These are phyloP conservation scores for Aurelia aurita DNA, from an alignment of 30 jellyfish, hydroid and myxozoan species.

Conservation along the genomic window DNA sequence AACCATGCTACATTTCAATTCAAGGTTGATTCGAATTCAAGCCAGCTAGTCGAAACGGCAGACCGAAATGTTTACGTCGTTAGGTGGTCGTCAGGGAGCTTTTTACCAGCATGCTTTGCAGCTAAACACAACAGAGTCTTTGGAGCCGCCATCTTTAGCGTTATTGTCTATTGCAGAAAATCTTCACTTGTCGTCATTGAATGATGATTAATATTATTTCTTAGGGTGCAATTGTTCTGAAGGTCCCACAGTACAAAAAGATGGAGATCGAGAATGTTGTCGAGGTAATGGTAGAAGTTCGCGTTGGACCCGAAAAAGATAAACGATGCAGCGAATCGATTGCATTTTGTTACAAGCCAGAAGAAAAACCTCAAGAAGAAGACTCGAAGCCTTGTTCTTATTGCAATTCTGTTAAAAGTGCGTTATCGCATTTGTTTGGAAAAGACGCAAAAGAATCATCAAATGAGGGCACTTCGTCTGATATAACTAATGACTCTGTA, in stretches of 20 bases:
- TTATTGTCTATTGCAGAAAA: no score
- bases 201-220: not conserved
- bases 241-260: conserved; percentile 82
- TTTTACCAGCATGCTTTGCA: no score
- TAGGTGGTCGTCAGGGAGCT: no score
- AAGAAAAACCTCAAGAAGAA: not conserved
- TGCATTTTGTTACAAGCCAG: conserved; percentile 73
- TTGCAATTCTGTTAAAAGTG: conserved; percentile 74
- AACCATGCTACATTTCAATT: no score
- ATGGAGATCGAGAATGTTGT: conserved; percentile 43
- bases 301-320: conserved; percentile 96
- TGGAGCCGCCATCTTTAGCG: no score
- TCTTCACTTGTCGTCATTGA: not conserved
- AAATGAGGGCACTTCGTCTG: not conserved
- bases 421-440: conserved; percentile 66
- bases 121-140: no score
- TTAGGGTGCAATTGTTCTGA: conserved; percentile 90
- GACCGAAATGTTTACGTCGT: no score
- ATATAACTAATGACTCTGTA: not conserved
- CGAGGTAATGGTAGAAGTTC: conserved; percentile 86
- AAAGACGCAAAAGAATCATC: conserved; percentile 25
- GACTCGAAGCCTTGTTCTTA: conserved; percentile 62
- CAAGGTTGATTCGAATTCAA: no score
- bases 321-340: conserved; percentile 94
- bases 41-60: no score